phyloP scores from a whole-genome alignment of 1,140 invertebrate species.

The Pachypsylla venusta region DNA sequence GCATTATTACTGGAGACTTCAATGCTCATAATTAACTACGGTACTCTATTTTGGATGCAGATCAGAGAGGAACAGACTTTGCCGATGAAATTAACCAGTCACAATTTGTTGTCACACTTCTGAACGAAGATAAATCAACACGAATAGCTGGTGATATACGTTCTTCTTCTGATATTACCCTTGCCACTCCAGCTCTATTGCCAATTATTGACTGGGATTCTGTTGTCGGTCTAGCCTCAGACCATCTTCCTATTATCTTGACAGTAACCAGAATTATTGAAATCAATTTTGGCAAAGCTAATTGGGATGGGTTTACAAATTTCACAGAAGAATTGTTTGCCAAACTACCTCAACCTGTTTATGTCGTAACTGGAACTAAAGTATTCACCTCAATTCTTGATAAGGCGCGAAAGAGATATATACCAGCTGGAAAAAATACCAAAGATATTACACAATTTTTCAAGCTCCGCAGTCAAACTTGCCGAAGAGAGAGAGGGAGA shows the following conservation, averaged over 20 bases:
- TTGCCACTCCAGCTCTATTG: neutral
- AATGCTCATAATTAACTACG: slow-evolving; percentile 3
- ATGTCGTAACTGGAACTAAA: neutral
- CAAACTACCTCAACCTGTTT: neutral
- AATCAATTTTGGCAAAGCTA: slow-evolving; percentile 11
- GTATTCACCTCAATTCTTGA: neutral
- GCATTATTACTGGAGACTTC: slow-evolving; percentile 10
- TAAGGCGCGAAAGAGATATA: neutral
- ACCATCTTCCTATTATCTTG: slow-evolving; percentile 11
- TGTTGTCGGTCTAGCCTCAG: slow-evolving; percentile 5
- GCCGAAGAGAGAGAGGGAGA: neutral
- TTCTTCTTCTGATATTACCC: slow-evolving; percentile 6
- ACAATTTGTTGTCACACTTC: neutral
- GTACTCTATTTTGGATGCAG: neutral
- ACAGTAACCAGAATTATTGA: neutral
- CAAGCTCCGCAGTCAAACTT: neutral
- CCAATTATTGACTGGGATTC: neutral
- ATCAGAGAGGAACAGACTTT: neutral
- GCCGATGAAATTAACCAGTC: slow-evolving; percentile 5
- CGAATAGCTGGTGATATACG: neutral
- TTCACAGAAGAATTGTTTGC: neutral
- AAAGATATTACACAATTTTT: neutral
- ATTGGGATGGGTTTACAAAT: slow-evolving; percentile 4
- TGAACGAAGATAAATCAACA: neutral
- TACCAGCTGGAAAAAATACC: slow-evolving; percentile 11